Conservation (phyloP, 2,113 vertebrate genomes). For the Sorex fumeus region DNA sequence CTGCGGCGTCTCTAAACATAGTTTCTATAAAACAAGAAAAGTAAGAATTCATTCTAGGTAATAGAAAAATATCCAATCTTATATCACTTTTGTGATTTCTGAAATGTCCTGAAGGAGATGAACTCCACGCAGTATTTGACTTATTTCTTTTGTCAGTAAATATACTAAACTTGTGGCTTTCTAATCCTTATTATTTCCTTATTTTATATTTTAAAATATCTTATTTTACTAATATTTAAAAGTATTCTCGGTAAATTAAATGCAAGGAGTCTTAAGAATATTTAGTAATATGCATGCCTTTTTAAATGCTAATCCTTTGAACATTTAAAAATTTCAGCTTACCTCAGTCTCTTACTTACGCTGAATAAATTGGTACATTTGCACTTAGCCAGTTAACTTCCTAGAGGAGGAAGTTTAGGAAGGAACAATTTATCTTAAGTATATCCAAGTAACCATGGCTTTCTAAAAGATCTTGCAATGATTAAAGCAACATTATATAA, state of each 20-base stretch:
- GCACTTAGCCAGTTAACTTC: slow-evolving; percentile 68
- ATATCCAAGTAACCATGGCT: slow-evolving; percentile 24
- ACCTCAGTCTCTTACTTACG: slow-evolving; percentile 69
- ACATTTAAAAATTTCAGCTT: slow-evolving; percentile 53
- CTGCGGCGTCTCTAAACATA: slow-evolving; percentile 14
- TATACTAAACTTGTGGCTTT: slow-evolving; percentile 54
- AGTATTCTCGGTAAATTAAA: slow-evolving; percentile 68
- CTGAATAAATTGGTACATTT: slow-evolving; percentile 77
- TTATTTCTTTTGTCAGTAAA: slow-evolving; percentile 60
- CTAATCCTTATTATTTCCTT: slow-evolving; percentile 63
- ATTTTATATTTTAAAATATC: slow-evolving; percentile 47
- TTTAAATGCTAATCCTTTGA: slow-evolving; percentile 73
- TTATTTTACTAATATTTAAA: slow-evolving; percentile 62
- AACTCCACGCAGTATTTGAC: slow-evolving; percentile 27
- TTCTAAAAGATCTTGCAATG: slow-evolving; percentile 69
- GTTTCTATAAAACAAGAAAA: slow-evolving; percentile 67
- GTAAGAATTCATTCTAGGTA: slow-evolving; percentile 66
- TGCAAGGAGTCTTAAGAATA: slow-evolving; percentile 53
- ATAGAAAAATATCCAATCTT: slow-evolving; percentile 54
- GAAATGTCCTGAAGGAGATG: slow-evolving; percentile 56
- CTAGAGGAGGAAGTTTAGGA: slow-evolving; percentile 69
- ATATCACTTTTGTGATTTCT: slow-evolving; percentile 45
- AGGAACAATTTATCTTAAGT: slow-evolving; percentile 61
- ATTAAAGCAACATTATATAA: slow-evolving; percentile 63
- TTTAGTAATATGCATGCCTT: slow-evolving; percentile 32